Percentiles rank a stretch among this genome's conserved stretches.
These are phyloP conservation scores for Otus scops DNA, from an alignment of 2,797 vertebrate species.

Conservation along the genomic window DNA sequence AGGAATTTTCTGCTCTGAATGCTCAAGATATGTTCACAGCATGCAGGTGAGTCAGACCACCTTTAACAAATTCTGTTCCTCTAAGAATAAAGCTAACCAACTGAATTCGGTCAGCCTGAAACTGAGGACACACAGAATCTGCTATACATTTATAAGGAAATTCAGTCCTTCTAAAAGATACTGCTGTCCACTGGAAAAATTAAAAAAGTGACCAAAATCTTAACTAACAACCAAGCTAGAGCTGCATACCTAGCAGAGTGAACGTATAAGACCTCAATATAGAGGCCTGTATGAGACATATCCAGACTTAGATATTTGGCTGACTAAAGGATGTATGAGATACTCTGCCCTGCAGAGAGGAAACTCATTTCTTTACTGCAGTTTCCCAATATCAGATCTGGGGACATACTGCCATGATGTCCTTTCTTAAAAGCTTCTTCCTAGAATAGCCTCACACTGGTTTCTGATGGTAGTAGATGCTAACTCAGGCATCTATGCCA, in stretches of 20 bases:
- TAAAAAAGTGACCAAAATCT: background rate
- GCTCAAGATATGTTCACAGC: background rate
- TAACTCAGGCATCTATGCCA: background rate
- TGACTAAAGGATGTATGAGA: background rate
- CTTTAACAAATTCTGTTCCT: background rate
- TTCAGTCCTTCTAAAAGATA: background rate
- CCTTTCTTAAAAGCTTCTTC: background rate
- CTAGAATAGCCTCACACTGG: background rate
- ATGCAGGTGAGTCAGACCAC: background rate
- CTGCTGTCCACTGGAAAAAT: background rate
- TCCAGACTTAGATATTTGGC: background rate
- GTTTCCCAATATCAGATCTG: background rate
- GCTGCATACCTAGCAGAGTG: background rate
- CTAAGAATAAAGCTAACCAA: background rate
- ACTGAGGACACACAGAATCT: background rate
- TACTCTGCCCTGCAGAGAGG: background rate
- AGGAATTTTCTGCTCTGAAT: background rate
- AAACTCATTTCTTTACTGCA: background rate
- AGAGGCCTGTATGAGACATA: background rate
- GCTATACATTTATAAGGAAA: background rate
- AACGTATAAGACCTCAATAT: background rate
- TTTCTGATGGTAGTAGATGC: background rate
- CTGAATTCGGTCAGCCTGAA: background rate
- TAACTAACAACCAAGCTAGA: background rate
- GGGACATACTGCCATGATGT: rapidly evolving